Base-by-base conservation (phyloP, 2,888 invertebrate species). In the Drosophila antonietae region DNA sequence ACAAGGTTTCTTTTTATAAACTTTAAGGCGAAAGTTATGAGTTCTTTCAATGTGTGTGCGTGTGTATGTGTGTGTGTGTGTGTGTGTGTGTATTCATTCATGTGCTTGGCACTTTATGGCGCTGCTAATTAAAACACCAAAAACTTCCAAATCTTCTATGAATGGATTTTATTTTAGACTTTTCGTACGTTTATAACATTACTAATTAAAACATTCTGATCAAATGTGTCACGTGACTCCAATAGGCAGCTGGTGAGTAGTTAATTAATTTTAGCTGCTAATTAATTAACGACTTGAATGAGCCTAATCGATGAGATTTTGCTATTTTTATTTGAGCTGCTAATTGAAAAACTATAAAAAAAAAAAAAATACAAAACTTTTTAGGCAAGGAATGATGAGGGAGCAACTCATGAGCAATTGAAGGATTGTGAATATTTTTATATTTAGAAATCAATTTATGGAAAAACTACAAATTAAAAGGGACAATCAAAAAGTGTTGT, bases 191-290 rank as follows among this genome's bases (percentile, higher is more conserved):
- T 75, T 75, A 68, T 67, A 33, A 41, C 33, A 20, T 12, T 20
- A 57, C 78, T 78, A 78, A 78, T 80, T 53, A 49, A 62, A 55
- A 44, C 46, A 65, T 65, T 35, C 46, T 56, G 72, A 23, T 47
- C n/a, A 60, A 58, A 64, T 80, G 77, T 72, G 67, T 78, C 80
- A 80, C 71, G 62, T 57, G 71, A 61, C 31, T 39, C n/a, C 75
- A 65, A 46, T 52, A 76, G 80, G 61, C 61, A 66, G 67, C 46
- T 18, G n/a, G 39, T 28, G 44, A 14, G 28, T 23, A 39, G 57
- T 61, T 65, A 43, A 57, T 49, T 47, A 62, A 70, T 75, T 18
- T n/a, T 10, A 12, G 3, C 14, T 59, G 55, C 35, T 39, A 56
- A 49, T 15, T 39, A 63, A 63, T 66, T 70, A 60, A 63, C 80